These are phyloP conservation scores for Lipotes vexillifer DNA, from an alignment of 2,113 vertebrate genomes.

Conservation along the genomic window DNA sequence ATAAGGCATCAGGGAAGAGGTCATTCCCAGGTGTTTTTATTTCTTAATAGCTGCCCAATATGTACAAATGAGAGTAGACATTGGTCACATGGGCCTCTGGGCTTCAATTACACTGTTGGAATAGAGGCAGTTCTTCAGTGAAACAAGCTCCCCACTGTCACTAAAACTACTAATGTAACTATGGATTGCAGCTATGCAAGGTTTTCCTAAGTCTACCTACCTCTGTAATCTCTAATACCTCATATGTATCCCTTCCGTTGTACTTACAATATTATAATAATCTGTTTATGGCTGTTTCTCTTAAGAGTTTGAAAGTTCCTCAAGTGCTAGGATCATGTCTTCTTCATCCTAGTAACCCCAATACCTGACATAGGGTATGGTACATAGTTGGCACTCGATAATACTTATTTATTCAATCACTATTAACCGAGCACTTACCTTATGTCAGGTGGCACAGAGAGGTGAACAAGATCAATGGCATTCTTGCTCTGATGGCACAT, in stretches of 20 bases:
- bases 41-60: neutral
- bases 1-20: neutral
- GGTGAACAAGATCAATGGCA: neutral
- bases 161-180: neutral
- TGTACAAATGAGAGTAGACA: neutral
- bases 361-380: neutral
- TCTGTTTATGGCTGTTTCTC: neutral
- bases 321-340: neutral
- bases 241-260: neutral
- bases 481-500: neutral
- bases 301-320: neutral
- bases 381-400: neutral
- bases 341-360: neutral
- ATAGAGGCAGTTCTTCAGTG: neutral
- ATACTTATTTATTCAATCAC: neutral
- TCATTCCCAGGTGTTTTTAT: neutral
- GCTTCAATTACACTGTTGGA: neutral
- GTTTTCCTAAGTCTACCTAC: neutral
- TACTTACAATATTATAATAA: neutral
- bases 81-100: neutral
- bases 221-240: neutral
- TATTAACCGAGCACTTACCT: neutral
- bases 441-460: neutral
- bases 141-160: neutral
- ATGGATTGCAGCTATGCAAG: neutral